Evolutionary conservation across 2,113 vertebrate species (phyloP), one percentile per base, ranked within the genome.

Genomic region (Tragelaphus strepsiceros): DNA sequence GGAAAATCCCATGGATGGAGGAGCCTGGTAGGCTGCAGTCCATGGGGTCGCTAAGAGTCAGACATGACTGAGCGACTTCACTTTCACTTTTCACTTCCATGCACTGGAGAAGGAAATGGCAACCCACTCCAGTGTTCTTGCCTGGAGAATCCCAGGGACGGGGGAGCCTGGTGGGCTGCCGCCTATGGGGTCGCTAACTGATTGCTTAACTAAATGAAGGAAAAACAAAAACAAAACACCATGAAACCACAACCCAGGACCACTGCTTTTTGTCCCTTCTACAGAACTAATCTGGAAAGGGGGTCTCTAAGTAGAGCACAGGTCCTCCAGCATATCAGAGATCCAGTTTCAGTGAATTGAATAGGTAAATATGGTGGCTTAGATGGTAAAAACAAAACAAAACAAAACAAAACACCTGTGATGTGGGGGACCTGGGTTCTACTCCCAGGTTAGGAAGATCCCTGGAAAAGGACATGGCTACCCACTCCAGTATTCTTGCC

Each of bases 191-290:
- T 39, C 35, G 35, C 35, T 39, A 85, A 71, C 49, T 46, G 24
- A 91, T 2, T 78, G 17, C 7, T 74, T 32, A 85, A 51, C 22
- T 30, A 81, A 77, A 30, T 58, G 51, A 43, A 67, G 28, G 16
- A 13, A 43, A 30, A 87, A 15, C 46, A n/a, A 32, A 9, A 51
- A 5, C 7, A 49, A 26, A 17, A 17, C 19, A 35, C 15, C 16
- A 9, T 0, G 3, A 46, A 67, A 19, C 13, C 15, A 7, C 2
- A 30, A 0, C 4, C 9, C n/a, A 10, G 43, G 22, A 1, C 16
- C 26, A 28, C 17, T 35, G n/a, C 1, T 67, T 13, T 11, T 8
- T 8, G 3, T 17, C 14, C 16, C 35, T 56, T 19, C 14, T 6
- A 53, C 1, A 32, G 9, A 82, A 22, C 30, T 46, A 62, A 13